Conservation (phyloP, 2,888 invertebrate species). For the Sepioteuthis lessoniana region DNA sequence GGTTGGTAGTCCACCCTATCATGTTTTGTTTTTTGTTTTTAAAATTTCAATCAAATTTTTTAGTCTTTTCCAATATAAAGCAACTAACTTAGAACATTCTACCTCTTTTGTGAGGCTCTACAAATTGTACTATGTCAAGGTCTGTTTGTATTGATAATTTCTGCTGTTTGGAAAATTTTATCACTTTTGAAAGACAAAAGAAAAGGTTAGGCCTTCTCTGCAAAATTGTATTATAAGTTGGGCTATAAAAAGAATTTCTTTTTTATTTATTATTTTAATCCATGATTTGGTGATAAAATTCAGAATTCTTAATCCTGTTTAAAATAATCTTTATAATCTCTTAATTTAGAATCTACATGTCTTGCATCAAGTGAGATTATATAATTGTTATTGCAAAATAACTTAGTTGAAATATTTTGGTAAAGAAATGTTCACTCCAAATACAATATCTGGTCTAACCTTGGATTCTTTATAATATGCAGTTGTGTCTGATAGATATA, state of each 20-base stretch:
- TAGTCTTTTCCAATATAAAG: background rate
- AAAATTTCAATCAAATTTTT: no score
- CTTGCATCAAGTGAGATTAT: background rate
- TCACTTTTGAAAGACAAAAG: background rate
- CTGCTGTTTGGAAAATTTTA: background rate
- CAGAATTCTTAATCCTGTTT: no score
- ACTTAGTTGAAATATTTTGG: background rate
- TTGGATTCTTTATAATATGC: background rate
- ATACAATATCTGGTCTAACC: background rate
- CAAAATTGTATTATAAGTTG: background rate
- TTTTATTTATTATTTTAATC: no score
- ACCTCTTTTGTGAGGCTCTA: background rate
- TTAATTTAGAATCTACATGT: background rate
- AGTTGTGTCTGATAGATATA: background rate
- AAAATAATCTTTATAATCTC: no score
- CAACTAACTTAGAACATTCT: background rate
- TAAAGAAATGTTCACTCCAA: conserved; percentile 15
- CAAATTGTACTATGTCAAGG: background rate
- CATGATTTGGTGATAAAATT: no score
- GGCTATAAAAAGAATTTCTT: background rate
- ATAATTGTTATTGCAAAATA: background rate
- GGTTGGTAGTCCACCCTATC: no score
- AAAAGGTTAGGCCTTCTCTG: background rate
- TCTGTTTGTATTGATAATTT: background rate
- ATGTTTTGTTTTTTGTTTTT: no score